Evolutionary conservation across 2,888 invertebrate species (phyloP).

Genomic region (Eupithecia inturbata): DNA sequence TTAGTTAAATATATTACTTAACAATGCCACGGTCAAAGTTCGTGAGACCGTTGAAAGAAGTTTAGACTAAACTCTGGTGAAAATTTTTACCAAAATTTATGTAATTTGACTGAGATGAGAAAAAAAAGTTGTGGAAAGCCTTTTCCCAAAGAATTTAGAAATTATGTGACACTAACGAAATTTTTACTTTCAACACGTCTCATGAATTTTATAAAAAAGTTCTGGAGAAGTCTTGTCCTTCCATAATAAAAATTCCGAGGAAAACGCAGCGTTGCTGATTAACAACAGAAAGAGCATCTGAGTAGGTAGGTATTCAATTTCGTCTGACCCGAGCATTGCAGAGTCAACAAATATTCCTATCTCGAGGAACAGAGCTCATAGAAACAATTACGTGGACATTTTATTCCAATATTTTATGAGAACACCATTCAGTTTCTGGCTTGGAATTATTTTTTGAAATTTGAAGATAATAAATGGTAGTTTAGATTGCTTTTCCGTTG

Average conservation of each 20-base stretch:
- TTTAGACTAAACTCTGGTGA: not conserved
- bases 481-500: slow-evolving; percentile 5
- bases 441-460: slow-evolving; percentile 31
- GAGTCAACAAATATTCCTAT: slow-evolving; percentile 51
- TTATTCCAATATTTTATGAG: slow-evolving; percentile 47
- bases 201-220: not conserved
- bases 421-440: slow-evolving; percentile 31
- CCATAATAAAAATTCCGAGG: slow-evolving; percentile 15
- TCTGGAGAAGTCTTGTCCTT: not conserved
- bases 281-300: slow-evolving; percentile 41
- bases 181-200: not conserved
- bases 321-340: slow-evolving; percentile 43
- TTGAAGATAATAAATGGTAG: slow-evolving; percentile 28
- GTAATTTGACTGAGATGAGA: not conserved
- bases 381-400: slow-evolving; percentile 56
- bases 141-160: not conserved
- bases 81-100: not conserved
- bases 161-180: not conserved
- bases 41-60: not conserved
- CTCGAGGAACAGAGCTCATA: slow-evolving; percentile 52
- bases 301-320: slow-evolving; percentile 45
- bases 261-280: slow-evolving; percentile 41
- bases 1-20: not conserved
- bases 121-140: not conserved
- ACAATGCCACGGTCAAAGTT: not conserved